Base-by-base conservation (phyloP, 64 coral and sea anemone genomes). In the Orbicella faveolata region DNA sequence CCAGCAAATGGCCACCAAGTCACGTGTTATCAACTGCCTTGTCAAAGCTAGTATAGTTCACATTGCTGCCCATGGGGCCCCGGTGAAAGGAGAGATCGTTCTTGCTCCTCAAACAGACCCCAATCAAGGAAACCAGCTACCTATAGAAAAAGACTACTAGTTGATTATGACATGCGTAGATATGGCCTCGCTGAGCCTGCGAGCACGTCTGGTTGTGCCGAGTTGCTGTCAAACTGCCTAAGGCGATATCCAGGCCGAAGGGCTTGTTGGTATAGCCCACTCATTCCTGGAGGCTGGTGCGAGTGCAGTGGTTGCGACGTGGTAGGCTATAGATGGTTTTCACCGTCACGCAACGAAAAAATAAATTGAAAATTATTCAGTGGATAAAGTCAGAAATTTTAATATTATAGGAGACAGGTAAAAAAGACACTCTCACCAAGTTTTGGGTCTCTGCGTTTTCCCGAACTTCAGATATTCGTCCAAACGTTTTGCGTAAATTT, bases 201-300 rank as follows among this genome's bases (percentile, higher is more conserved):
- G 48, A 73, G 66, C 83, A 39, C 57, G 36, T 52, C 69, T 87
- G 30, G 84, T 87, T 53, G 84, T 87, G 41, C 44, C 75, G 11
- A 87, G 84, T 36, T 87, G 44, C 84, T 87, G 84, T 75, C 66
- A 74, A 36, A 74, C 39, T 52, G 84, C 67, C 0, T 68, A 54
- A 54, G 84, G 84, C n/a, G 83, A 73, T 30, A 86, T 87, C 21
- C 68, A 54, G 34, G 39, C 84, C 23, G 84, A 87, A 87, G 69
- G 67, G 53, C 70, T 73, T 53, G 64, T 68, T 52, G 66, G 77
- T 54, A 79, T 79, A 52, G 77, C 52, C n/a, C 83, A 37, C 44
- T 52, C 84, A 5, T 87, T 87, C 30, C 37, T 75, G 52, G 84
- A n/a, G 13, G 23, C 69, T 74, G 84, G 84, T 74, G 84, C 84